A percentile compares a stretch with the other conserved stretches of the same genome.
Evolutionary conservation across 2,113 vertebrate species (phyloP).

Genomic region (Pseudolaguvia tuberculata): DNA sequence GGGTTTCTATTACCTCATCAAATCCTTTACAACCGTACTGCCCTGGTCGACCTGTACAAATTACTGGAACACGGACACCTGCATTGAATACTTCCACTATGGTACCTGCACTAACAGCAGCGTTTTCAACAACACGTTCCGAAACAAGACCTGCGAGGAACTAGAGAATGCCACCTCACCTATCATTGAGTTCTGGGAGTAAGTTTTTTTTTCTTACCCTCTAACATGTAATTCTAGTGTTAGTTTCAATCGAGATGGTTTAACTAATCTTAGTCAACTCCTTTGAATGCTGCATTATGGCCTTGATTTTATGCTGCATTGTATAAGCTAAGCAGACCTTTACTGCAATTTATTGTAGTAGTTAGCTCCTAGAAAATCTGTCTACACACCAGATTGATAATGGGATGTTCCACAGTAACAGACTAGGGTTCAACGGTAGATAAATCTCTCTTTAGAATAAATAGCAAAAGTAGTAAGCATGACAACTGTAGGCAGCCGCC

Average conservation of each 20-base stretch:
- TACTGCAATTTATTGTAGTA: neutral
- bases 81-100: slow-evolving; percentile 67
- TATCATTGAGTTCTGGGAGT: slow-evolving; percentile 79
- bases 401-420: neutral
- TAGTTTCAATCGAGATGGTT: neutral
- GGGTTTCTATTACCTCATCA: slow-evolving; percentile 77
- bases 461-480: neutral
- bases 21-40: slow-evolving; percentile 67
- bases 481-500: too few relatives aligned
- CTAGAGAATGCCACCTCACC: slow-evolving; percentile 61
- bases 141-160: slow-evolving; percentile 67
- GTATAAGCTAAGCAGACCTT: neutral
- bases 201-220: slow-evolving; percentile 56
- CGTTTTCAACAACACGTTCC: slow-evolving; percentile 56
- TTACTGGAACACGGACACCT: slow-evolving; percentile 70
- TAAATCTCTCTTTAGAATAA: neutral
- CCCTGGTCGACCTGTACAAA: slow-evolving; percentile 76
- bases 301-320: neutral
- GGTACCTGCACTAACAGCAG: slow-evolving; percentile 63
- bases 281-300: neutral
- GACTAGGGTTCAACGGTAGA: neutral
- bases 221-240: neutral
- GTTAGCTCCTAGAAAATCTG: neutral
- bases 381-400: neutral
- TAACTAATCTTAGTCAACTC: neutral